A percentile compares a stretch with the other conserved stretches of the same genome.
phyloP scores from a whole-genome alignment of 2,888 invertebrate genomes.

The Lissocephala sabroskyi region DNA sequence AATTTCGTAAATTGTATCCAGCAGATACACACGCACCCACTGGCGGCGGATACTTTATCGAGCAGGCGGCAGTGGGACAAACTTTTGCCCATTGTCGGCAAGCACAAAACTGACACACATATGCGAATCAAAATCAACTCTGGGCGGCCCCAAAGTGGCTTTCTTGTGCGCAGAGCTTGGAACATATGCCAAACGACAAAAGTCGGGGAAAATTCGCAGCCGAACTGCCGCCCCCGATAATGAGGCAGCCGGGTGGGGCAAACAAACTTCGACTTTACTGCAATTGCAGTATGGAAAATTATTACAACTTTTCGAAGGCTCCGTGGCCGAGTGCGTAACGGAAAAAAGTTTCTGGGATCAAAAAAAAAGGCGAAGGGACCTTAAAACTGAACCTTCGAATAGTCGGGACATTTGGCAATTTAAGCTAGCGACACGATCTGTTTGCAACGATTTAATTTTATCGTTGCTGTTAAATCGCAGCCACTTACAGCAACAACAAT shows the following conservation, averaged over 20 bases:
- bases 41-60: constrained; percentile 56
- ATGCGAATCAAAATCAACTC: not conserved
- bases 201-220: not conserved
- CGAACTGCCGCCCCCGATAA: constrained; percentile 6
- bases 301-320: not conserved
- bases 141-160: not conserved
- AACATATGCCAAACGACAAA: constrained; percentile 4
- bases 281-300: not conserved
- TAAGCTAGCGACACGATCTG: constrained; percentile 34
- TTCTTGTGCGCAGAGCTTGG: not conserved
- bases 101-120: constrained; percentile 25
- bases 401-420: constrained; percentile 2
- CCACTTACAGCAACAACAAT: constrained; percentile 37
- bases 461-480: constrained; percentile 28
- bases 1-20: constrained; percentile 47
- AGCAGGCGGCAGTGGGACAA: constrained; percentile 47
- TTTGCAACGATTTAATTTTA: constrained; percentile 53
- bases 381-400: not conserved
- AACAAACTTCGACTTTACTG: not conserved
- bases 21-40: constrained; percentile 8
- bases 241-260: constrained; percentile 2
- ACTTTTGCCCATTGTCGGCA: constrained; percentile 55
- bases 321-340: not conserved
- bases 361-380: not conserved
- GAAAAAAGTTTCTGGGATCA: not conserved